phyloP scores from a whole-genome alignment of 2,113 vertebrate species.

The Australoheros scitulus region DNA sequence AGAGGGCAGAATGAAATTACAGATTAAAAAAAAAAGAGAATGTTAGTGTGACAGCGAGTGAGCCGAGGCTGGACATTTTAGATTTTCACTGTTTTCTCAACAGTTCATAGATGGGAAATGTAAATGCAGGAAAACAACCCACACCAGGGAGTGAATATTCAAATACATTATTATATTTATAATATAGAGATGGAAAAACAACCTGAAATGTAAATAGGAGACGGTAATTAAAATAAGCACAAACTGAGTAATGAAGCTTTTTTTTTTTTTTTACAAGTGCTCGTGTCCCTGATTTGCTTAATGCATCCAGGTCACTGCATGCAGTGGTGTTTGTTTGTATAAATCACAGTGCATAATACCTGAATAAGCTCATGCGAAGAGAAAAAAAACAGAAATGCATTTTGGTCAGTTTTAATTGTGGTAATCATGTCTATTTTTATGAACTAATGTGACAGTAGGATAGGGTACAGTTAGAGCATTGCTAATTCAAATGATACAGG shows the following conservation, averaged over 20 bases:
- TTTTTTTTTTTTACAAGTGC: background rate
- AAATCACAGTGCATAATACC: slow-evolving; percentile 2
- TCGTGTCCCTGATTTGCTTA: background rate
- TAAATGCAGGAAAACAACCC: background rate
- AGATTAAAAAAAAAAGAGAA: slow-evolving; percentile 7
- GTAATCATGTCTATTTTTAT: background rate
- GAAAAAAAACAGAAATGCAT: background rate
- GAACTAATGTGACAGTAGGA: background rate
- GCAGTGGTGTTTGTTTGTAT: slow-evolving; percentile 3
- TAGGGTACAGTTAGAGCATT: background rate
- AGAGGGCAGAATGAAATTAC: background rate
- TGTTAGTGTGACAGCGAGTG: background rate
- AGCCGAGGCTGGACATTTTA: background rate
- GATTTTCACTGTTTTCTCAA: background rate
- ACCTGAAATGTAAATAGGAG: slow-evolving; percentile 14
- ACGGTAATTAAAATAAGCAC: background rate
- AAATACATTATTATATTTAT: slow-evolving; percentile 11
- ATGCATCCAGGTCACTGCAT: slow-evolving; percentile 40
- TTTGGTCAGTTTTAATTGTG: background rate
- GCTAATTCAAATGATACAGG: background rate
- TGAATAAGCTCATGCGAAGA: background rate
- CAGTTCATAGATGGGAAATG: background rate
- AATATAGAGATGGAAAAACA: background rate
- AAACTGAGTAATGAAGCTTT: background rate
- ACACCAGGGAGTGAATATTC: background rate